Base-by-base conservation (phyloP, 64 coral and sea anemone genomes). In the Stichodactyla mertensii region DNA sequence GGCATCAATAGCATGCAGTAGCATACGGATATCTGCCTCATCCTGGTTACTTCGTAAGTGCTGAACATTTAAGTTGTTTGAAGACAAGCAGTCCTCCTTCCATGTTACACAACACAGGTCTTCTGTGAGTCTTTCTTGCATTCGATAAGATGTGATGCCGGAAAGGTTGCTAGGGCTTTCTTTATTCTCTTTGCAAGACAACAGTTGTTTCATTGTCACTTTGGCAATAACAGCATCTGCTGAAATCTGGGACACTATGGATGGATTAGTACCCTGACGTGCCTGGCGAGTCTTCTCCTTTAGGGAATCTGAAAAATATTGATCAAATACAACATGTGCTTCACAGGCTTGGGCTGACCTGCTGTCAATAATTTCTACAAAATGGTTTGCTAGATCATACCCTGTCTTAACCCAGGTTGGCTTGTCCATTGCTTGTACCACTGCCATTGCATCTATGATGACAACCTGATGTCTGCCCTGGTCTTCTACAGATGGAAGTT, bases 281-380 rank as follows among this genome's bases (percentile, higher is more conserved):
- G 82, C 31, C 78, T 80, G 74, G 10, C 87, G 87, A 64, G 77
- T 88, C 16, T 52, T 26, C n/a, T 88, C 77, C 16, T 81, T 88
- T 0, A 88, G 87, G 52, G 87, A 88, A 28, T 88, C 45, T 36
- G 77, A 24, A 24, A 80, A 16, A 78, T 87, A 87, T 1, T 78
- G 87, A 84, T 89, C 60, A 89, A 89, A 89, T 22, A 89, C 26
- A 14, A 89, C 79, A 70, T 89, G 88, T 9, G 84, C 88, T 82
- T 89, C 59, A 53, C 57, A 62, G 51, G n/a, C 61, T 26, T 64
- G 28, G 28, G 28, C n/a, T 13, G 79, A 89, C 51, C 61, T 89
- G 20, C 59, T 27, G 26, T 89, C 79, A n/a, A 89, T 89, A 18
- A 82, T 82, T 22, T 54, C 88, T 6, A 88, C 13, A 31, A 88